Evolutionary conservation across 2,888 invertebrate species (phyloP), one percentile per base, ranked within the genome.

Genomic region (Oligia latruncula): DNA sequence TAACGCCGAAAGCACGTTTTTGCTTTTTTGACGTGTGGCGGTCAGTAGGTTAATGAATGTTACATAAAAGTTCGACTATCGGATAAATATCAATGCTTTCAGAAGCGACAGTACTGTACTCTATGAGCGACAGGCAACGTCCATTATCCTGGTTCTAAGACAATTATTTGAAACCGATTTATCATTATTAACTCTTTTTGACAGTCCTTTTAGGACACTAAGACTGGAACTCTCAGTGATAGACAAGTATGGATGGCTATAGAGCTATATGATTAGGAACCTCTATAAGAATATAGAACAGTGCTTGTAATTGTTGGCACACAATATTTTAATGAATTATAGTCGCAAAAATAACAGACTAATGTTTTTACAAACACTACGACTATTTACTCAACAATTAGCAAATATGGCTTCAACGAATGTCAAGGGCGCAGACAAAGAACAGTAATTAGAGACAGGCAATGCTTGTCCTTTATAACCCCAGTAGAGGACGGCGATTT

Each of bases 341-440:
- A 49, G 67, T 46, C 29, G 15, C 15, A 17, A 66, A 71, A 49
- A 52, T n/a, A 70, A 40, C 35, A n/a, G 43, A 43, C 64, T 52
- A 78, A 73, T 78, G 73, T 52, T 64, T 70, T 52, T 65, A 70
- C 64, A 73, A 82, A 83, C 23, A 78, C 29, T 71, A 55, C 35
- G 29, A 15, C 11, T 74, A 62, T 84, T 82, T 79, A 55, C 52
- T 68, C 55, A 77, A 68, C 68, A 67, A 70, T 75, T 58, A 76
- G 64, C 75, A 77, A 82, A 72, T 68, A 71, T 20, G 71, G 77
- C 68, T 78, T 78, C 52, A 35, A 60, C 29, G 52, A 82, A 82
- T 71, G 79, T 71, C 74, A 82, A 83, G 80, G 70, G 15, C 70
- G 71, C 15, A 60, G 11, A 9, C 20, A 23, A 60, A 58, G 4